Evolutionary conservation across 2,888 invertebrate genomes (phyloP), one percentile per base, ranked within the genome.

Genomic region (Idaea aversata): DNA sequence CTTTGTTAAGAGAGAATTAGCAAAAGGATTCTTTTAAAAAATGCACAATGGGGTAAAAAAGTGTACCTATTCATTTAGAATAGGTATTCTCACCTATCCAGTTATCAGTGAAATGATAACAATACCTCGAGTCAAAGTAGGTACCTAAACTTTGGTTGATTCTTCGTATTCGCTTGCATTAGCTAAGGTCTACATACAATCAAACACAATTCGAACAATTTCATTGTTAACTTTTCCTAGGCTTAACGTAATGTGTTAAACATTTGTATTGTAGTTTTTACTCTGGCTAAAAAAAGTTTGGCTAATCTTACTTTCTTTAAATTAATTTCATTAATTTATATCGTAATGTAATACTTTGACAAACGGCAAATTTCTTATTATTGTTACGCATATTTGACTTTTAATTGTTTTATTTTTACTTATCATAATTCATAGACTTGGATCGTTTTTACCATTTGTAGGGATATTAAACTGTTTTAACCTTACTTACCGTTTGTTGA

Each of bases 1-100:
- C 68, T 77, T 79, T 78, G 77, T 77, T 76, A 34, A 67, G 72
- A 67, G 62, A 69, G 68, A 77, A 77, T 78, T 78, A 78, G 74
- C 77, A 75, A 76, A 79, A 77, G 70, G 70, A 73, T 76, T 69
- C 65, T 71, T 73, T 63, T 65, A 68, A 68, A 70, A 73, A 69
- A 70, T 62, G 59, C 63, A 72, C 69, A 72, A 71, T 68, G 58
- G 57, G 58, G 47, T 71, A 69, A 70, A 71, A 74, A 70, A 61
- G 60, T 65, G 63, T 66, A 64, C 68, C 61, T 61, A 57, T 70
- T 65, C 65, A 63, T 65, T 66, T 47, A 47, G 6, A 47, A 47
- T 47, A 47, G 47, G 47, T 47, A 47, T 47, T 47, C 47, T 47
- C 47, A 47, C 47, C 36, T 61, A 62, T 63, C 63, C 58, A 59